Conservation (phyloP, 2,113 vertebrate genomes). For the Spilogale gracilis region DNA sequence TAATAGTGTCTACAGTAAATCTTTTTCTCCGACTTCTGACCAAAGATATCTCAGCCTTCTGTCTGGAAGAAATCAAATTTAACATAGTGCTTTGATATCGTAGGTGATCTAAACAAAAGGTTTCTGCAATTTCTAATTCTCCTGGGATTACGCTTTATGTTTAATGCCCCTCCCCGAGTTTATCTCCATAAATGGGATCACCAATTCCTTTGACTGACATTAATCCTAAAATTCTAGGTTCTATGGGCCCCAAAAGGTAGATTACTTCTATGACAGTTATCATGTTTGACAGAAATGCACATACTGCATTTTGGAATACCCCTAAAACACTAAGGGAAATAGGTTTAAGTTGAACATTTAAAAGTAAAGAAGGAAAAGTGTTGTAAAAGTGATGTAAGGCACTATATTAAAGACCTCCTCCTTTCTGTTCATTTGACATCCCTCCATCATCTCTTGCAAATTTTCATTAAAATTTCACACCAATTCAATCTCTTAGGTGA, state of each 20-base stretch:
- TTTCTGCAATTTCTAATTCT: not conserved
- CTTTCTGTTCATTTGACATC: not conserved
- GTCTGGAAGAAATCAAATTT: not conserved
- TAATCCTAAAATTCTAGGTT: not conserved
- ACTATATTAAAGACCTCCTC: not conserved
- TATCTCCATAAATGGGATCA: not conserved
- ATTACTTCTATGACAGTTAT: not conserved
- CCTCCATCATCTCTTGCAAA: not conserved
- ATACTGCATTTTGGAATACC: not conserved
- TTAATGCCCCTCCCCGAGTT: not conserved
- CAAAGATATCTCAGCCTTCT: not conserved
- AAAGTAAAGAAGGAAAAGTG: not conserved
- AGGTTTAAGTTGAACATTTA: not conserved
- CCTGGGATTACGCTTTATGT: not conserved
- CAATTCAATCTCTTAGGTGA: not conserved
- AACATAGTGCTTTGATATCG: not conserved
- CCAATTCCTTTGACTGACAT: not conserved
- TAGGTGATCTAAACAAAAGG: not conserved
- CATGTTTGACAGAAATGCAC: not conserved
- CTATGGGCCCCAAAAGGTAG: not conserved
- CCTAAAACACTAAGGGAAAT: not conserved
- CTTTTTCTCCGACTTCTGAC: not conserved
- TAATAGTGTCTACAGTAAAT: not conserved
- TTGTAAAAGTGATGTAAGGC: too few species aligned
- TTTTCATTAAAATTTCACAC: not conserved